These are phyloP conservation scores for Zosterops japonicus DNA, from an alignment of 2,113 vertebrate genomes.

Conservation along the genomic window DNA sequence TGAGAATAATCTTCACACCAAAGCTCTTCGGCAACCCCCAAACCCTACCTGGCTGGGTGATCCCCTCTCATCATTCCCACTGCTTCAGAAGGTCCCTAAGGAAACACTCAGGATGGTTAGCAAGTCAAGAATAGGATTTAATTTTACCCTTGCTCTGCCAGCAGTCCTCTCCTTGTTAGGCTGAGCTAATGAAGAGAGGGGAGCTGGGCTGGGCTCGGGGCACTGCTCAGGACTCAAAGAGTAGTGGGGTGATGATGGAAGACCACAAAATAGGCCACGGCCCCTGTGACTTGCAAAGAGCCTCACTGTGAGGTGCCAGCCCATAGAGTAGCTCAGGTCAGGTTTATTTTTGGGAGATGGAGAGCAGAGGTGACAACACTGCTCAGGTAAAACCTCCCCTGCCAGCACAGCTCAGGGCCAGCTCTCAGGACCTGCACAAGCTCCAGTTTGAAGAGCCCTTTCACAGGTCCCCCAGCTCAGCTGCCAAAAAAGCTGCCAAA, in stretches of 20 bases:
- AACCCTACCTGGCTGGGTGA: not conserved
- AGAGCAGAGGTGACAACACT: not conserved
- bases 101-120: not conserved
- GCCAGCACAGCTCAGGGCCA: not conserved
- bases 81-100: not conserved
- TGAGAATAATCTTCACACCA: not conserved
- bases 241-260: not conserved
- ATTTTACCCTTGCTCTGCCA: not conserved
- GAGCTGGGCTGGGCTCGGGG: not conserved
- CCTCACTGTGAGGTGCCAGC: not conserved
- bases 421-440: not conserved
- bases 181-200: not conserved
- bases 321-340: accelerated
- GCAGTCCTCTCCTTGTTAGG: not conserved
- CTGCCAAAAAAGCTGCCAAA: not conserved
- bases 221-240: not conserved
- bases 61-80: not conserved
- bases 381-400: not conserved
- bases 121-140: not conserved
- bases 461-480: accelerated
- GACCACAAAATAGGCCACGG: not conserved
- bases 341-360: not conserved
- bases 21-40: accelerated
- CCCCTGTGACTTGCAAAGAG: not conserved
- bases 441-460: not conserved